Conservation (phyloP, 2,113 vertebrate species). For the Lasiurus cinereus region DNA sequence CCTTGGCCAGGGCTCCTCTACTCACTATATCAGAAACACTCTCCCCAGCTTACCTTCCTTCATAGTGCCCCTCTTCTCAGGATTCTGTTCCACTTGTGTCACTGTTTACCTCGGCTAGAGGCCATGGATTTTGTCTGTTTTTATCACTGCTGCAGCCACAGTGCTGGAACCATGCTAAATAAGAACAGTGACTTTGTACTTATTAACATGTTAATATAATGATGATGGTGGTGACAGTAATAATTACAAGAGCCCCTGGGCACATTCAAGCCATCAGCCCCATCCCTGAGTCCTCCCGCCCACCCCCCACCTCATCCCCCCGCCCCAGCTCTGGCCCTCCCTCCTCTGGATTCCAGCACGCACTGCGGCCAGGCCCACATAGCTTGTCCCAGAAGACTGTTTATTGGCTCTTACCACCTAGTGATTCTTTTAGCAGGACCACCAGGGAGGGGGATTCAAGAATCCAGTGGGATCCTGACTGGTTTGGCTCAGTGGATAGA, state of each 20-base stretch:
- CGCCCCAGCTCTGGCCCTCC: neutral
- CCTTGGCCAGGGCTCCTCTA: neutral
- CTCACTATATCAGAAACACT: neutral
- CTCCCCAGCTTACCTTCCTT: neutral
- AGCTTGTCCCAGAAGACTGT: neutral
- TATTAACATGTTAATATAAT: neutral
- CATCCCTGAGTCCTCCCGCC: neutral
- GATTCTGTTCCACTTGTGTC: neutral
- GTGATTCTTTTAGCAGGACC: neutral
- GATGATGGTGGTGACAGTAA: neutral
- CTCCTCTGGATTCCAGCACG: neutral
- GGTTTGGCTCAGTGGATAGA: no score
- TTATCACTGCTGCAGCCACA: neutral
- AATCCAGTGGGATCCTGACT: neutral
- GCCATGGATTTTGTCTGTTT: neutral
- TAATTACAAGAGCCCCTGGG: neutral
- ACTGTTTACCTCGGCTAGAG: neutral
- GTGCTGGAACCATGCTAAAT: neutral
- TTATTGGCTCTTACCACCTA: neutral
- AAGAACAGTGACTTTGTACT: neutral
- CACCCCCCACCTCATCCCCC: neutral
- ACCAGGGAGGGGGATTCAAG: neutral
- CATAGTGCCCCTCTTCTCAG: neutral
- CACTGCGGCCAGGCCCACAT: neutral
- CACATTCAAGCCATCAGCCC: neutral